Evolutionary conservation across 2,888 invertebrate species (phyloP).

Genomic region (Pantelozetes paolii): DNA sequence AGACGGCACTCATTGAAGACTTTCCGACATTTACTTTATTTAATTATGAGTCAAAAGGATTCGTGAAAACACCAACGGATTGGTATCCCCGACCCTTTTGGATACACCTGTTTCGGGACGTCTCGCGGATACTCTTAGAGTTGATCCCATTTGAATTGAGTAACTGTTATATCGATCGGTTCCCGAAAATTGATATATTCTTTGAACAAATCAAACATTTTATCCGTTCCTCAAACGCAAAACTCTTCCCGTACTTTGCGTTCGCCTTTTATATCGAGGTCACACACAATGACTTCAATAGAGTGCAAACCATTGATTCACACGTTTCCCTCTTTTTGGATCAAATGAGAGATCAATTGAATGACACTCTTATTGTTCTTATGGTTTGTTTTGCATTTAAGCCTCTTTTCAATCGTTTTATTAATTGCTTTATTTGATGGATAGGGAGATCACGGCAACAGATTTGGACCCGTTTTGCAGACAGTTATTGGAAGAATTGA

Average conservation of each 20-base stretch:
- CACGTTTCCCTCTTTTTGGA: conserved; percentile 40
- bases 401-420: background rate
- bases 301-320: conserved; percentile 39
- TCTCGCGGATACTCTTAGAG: conserved; percentile 6
- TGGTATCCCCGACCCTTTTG: conserved; percentile 74
- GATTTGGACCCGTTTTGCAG: conserved; percentile 52
- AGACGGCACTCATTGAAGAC: conserved; percentile 79
- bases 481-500: conserved; percentile 53
- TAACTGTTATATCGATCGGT: conserved; percentile 36
- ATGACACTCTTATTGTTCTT: conserved; percentile 40
- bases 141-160: conserved; percentile 37
- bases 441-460: conserved; percentile 52
- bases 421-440: background rate
- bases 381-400: conserved; percentile 30
- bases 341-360: conserved; percentile 8
- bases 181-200: conserved; percentile 40
- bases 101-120: conserved; percentile 50
- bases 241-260: conserved; percentile 37
- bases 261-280: conserved; percentile 43
- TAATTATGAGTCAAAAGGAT: conserved; percentile 72
- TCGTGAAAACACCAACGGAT: conserved; percentile 76
- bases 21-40: conserved; percentile 72
- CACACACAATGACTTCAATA: conserved; percentile 44
- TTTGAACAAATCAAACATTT: conserved; percentile 36
- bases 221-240: background rate